Percentiles rank a stretch among this genome's conserved stretches.
phyloP scores from a whole-genome alignment of 1,140 invertebrate species.

The Tribolium madens region DNA sequence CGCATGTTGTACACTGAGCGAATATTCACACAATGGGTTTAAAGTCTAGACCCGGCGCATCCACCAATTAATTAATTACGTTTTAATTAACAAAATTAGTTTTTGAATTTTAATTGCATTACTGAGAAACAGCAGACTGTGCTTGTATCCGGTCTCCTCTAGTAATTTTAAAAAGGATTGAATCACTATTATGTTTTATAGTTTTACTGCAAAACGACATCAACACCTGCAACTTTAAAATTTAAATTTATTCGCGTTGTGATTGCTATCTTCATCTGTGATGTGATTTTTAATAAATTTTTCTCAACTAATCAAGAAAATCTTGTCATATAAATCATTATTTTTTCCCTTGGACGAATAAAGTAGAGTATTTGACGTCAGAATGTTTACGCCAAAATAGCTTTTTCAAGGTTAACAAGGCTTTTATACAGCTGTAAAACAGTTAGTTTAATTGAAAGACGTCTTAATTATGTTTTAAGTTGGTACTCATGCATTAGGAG shows the following conservation, averaged over 20 bases:
- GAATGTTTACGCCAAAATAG: background rate
- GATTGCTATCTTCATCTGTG: slow-evolving; percentile 46
- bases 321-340: background rate
- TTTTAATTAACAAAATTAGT: background rate
- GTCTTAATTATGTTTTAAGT: no score
- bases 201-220: slow-evolving; percentile 42
- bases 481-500: no score
- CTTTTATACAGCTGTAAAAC: background rate
- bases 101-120: no score
- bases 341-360: background rate
- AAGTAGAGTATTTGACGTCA: background rate
- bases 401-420: background rate
- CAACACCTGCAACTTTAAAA: slow-evolving; percentile 48
- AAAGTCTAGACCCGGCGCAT: slow-evolving; percentile 31
- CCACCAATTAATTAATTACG: slow-evolving; percentile 14
- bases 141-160: no score
- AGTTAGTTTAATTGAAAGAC: no score
- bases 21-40: background rate
- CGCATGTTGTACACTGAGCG: background rate
- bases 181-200: slow-evolving; percentile 45
- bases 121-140: no score
- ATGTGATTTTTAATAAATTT: slow-evolving; percentile 45
- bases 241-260: slow-evolving; percentile 48
- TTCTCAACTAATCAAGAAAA: background rate
- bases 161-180: slow-evolving; percentile 41